Evolutionary conservation across 2,113 vertebrate genomes (phyloP).

Genomic region (Phycodurus eques): DNA sequence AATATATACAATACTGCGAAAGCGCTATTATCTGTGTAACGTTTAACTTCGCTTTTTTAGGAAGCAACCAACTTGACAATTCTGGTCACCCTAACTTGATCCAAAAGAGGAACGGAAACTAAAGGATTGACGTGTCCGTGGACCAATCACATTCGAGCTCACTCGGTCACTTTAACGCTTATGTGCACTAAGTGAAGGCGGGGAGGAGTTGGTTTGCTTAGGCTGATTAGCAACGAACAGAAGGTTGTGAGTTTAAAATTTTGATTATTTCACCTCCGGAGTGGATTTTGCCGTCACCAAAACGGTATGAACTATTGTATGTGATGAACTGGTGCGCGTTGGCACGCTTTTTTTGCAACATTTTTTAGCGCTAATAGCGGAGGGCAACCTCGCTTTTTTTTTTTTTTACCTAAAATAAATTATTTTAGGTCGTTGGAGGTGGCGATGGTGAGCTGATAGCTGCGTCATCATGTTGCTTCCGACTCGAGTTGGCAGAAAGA

Average conservation of each 20-base stretch:
- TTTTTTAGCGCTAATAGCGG: slow-evolving; percentile 28
- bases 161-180: slow-evolving; percentile 61
- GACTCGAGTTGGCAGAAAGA: slow-evolving; percentile 69
- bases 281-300: slow-evolving; percentile 28
- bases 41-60: background rate
- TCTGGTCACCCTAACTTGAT: slow-evolving; percentile 71
- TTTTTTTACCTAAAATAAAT: background rate
- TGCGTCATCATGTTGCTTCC: slow-evolving; percentile 77
- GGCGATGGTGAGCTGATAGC: slow-evolving; percentile 73
- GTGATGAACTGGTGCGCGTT: slow-evolving; percentile 20
- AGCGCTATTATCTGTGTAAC: background rate
- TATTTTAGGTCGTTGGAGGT: slow-evolving; percentile 60
- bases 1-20: background rate
- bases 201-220: slow-evolving; percentile 56
- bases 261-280: slow-evolving; percentile 55
- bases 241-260: slow-evolving; percentile 78
- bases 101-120: slow-evolving; percentile 20
- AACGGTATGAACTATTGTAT: slow-evolving; percentile 24
- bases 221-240: slow-evolving; percentile 76
- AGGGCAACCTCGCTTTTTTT: slow-evolving; percentile 50
- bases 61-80: slow-evolving; percentile 47
- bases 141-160: slow-evolving; percentile 59
- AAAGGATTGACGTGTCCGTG: slow-evolving; percentile 45
- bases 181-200: slow-evolving; percentile 71
- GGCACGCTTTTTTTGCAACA: slow-evolving; percentile 34